phyloP scores from a whole-genome alignment of 92 coral and sea anemone genomes.

The Zoanthus sociatus region DNA sequence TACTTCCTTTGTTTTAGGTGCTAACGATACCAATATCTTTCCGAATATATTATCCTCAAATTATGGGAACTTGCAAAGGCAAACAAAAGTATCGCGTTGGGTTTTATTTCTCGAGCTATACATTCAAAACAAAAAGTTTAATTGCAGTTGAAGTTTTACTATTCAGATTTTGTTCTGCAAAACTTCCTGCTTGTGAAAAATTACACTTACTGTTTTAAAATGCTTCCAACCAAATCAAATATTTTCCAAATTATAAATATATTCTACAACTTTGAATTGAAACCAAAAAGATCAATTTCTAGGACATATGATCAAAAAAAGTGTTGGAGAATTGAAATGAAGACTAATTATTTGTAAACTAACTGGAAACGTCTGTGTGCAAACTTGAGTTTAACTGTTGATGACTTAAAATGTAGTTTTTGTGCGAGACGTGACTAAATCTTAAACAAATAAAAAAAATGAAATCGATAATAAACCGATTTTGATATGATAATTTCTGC shows the following conservation, averaged over 20 bases:
- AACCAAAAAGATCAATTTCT: neutral
- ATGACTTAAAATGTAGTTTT: neutral
- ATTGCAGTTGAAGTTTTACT: no score
- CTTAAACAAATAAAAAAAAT: conserved; percentile 1
- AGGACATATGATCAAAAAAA: neutral
- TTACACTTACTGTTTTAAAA: no score
- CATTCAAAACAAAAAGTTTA: no score
- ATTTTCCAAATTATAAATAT: no score
- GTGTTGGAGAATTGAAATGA: no score
- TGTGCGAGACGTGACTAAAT: neutral
- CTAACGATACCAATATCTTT: neutral
- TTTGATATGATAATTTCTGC: neutral
- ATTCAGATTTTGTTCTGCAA: no score
- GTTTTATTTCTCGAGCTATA: no score
- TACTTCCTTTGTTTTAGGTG: neutral
- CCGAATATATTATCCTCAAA: neutral
- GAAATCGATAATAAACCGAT: neutral
- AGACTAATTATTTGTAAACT: neutral
- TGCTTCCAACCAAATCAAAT: no score
- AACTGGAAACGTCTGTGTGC: neutral
- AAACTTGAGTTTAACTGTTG: neutral
- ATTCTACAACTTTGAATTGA: neutral
- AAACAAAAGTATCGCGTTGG: no score
- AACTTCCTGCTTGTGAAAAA: no score
- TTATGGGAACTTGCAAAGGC: neutral